Percentiles rank a stretch among this genome's conserved stretches.
These are phyloP conservation scores for Sabatieria punctata DNA, from an alignment of 2,888 invertebrate genomes.

Conservation along the genomic window DNA sequence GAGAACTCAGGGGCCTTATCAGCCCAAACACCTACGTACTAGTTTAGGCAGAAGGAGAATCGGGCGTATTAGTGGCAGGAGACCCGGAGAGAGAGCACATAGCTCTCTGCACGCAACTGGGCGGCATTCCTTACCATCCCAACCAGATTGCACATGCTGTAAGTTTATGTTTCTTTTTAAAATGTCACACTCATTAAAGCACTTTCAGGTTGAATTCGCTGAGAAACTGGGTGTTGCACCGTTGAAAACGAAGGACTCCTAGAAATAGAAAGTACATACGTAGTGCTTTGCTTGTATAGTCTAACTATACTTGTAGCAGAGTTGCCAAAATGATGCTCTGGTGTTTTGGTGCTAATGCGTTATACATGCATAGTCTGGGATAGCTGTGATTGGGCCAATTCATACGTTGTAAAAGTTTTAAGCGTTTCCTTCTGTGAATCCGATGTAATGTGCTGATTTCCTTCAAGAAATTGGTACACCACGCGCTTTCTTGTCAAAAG, in stretches of 20 bases:
- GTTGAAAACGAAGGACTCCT: background rate
- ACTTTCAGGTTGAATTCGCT: constrained; percentile 2
- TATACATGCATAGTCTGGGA: no score
- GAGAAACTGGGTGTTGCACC: constrained; percentile 4
- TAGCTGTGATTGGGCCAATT: no score
- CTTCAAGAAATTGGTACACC: no score
- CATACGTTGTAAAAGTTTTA: no score
- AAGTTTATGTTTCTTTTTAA: background rate
- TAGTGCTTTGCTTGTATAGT: background rate
- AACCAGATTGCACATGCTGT: constrained; percentile 16
- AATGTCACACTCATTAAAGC: background rate
- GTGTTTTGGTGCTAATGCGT: no score
- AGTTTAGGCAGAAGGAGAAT: constrained; percentile 24
- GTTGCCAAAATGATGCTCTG: no score
- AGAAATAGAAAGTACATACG: background rate
- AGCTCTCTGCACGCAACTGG: constrained; percentile 20
- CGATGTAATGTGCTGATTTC: background rate
- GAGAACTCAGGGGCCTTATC: background rate
- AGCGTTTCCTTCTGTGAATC: background rate
- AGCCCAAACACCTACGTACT: no score
- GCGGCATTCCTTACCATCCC: constrained; percentile 27
- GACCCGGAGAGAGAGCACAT: constrained; percentile 29
- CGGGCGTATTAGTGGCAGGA: constrained; percentile 22
- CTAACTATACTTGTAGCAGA: no score
- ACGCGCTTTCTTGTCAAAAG: background rate